These are phyloP conservation scores for Aspidoscelis tigris DNA, from an alignment of 2,113 vertebrate species.

Conservation along the genomic window DNA sequence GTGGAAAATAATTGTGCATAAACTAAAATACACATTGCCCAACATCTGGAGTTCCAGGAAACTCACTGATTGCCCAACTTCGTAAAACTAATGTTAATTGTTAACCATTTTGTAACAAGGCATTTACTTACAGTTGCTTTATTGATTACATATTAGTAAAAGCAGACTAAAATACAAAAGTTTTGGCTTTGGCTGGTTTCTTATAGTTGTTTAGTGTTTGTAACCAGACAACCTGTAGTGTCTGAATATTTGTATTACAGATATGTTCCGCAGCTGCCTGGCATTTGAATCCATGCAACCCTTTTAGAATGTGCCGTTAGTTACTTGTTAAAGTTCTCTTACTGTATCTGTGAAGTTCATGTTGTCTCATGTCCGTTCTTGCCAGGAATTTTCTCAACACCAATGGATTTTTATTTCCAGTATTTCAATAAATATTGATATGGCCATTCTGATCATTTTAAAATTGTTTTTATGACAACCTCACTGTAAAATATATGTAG, in stretches of 20 bases:
- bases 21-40: slow-evolving; percentile 7
- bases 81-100: slow-evolving; percentile 41
- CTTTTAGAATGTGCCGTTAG: slow-evolving; percentile 74
- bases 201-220: slow-evolving; percentile 69
- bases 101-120: slow-evolving; percentile 64
- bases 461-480: slow-evolving; percentile 65
- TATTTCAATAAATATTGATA: slow-evolving; percentile 93
- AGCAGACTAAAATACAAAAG: slow-evolving; percentile 63
- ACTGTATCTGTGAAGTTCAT: slow-evolving; percentile 80
- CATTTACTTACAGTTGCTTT: slow-evolving; percentile 71
- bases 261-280: slow-evolving; percentile 75
- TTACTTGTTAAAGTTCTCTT: slow-evolving; percentile 75
- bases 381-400: slow-evolving; percentile 80
- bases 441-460: slow-evolving; percentile 74
- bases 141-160: slow-evolving; percentile 59
- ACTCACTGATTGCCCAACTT: slow-evolving; percentile 37
- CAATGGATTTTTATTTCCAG: slow-evolving; percentile 81
- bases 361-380: slow-evolving; percentile 78
- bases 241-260: slow-evolving; percentile 71
- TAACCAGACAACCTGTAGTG: slow-evolving; percentile 70
- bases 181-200: slow-evolving; percentile 70
- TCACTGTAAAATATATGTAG: slow-evolving; percentile 23
- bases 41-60: slow-evolving; percentile 47
- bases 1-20: slow-evolving; percentile 29
- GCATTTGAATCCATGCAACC: slow-evolving; percentile 73